Percentiles rank a stretch among this genome's conserved stretches.
Evolutionary conservation across 2,888 invertebrate genomes (phyloP).

Genomic region (Cyaniris semiargus): DNA sequence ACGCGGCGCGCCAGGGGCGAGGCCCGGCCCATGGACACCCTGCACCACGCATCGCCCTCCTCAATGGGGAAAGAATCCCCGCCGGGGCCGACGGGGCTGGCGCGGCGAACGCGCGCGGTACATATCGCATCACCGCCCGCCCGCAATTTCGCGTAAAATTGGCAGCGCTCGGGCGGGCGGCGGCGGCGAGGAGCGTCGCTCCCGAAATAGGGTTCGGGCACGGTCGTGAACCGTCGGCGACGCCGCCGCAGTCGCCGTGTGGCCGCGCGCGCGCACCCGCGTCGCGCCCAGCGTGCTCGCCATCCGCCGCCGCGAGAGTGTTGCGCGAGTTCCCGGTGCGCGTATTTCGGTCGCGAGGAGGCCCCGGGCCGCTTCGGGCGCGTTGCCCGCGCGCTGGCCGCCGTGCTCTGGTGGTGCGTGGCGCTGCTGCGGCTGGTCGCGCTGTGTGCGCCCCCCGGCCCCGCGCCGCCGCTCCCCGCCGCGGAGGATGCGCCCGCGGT

Average conservation of each 20-base stretch:
- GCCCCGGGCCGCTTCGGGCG: conserved; percentile 75
- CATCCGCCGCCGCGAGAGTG: conserved; percentile 58
- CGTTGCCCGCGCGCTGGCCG: conserved; percentile 78
- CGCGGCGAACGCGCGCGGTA: conserved; percentile 66
- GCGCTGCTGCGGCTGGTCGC: conserved; percentile 79
- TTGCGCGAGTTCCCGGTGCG: conserved; percentile 68
- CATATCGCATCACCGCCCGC: conserved; percentile 80
- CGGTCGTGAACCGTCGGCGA: conserved; percentile 74
- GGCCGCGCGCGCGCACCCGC: conserved; percentile 79
- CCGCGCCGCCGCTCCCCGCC: conserved; percentile 66
- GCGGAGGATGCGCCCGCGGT: conserved; percentile 71
- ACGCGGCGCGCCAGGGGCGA: conserved; percentile 47
- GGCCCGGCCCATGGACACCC: conserved; percentile 44
- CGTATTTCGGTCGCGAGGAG: conserved; percentile 76
- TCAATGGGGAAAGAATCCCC: conserved; percentile 55
- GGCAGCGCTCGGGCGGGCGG: conserved; percentile 78
- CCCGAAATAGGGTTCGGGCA: conserved; percentile 80
- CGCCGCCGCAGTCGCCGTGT: conserved; percentile 77
- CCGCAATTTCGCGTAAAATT: conserved; percentile 81
- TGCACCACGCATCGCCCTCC: conserved; percentile 38
- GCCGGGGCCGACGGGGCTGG: conserved; percentile 51
- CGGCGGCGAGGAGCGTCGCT: conserved; percentile 74
- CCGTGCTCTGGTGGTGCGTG: conserved; percentile 79
- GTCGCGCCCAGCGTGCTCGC: conserved; percentile 63
- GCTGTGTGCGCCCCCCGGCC: conserved; percentile 75